Evolutionary conservation across 2,113 vertebrate species (phyloP).

Genomic region (Takifugu flavidus): DNA sequence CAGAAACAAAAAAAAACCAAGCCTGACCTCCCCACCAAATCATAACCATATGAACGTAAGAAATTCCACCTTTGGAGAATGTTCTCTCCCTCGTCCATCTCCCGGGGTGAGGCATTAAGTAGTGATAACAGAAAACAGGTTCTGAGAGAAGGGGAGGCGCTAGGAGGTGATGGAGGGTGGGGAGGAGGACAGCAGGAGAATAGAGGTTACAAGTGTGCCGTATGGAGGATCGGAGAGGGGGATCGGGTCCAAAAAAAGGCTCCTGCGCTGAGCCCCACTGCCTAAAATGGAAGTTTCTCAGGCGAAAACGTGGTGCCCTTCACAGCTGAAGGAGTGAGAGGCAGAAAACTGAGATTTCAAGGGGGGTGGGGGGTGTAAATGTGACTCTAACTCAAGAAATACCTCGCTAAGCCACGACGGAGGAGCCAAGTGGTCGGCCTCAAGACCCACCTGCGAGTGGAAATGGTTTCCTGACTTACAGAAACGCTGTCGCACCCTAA

Average conservation of each 20-base stretch:
- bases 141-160: conserved; percentile 78
- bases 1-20: conserved; percentile 74
- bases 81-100: conserved; percentile 81
- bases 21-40: conserved; percentile 94
- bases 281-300: conserved; percentile 95
- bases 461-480: conserved; percentile 69
- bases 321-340: conserved; percentile 68
- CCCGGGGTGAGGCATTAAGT: conserved; percentile 90
- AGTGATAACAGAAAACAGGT: conserved; percentile 98
- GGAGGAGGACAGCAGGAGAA: conserved; percentile 62
- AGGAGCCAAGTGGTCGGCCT: conserved; percentile 47
- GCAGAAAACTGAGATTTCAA: conserved; percentile 51
- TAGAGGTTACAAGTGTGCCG: conserved; percentile 60
- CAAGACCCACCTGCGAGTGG: conserved; percentile 65
- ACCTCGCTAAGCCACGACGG: conserved; percentile 37
- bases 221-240: conserved; percentile 62
- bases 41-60: conserved; percentile 96
- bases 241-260: conserved; percentile 79
- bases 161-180: conserved; percentile 62
- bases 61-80: conserved; percentile 81
- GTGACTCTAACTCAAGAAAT: conserved; percentile 64
- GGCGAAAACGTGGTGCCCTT: conserved; percentile 85
- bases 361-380: conserved; percentile 52
- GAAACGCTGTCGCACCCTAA: conserved; percentile 60
- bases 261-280: conserved; percentile 73